Evolutionary conservation across 1,140 invertebrate genomes (phyloP).

Genomic region (Solenopsis fugax): DNA sequence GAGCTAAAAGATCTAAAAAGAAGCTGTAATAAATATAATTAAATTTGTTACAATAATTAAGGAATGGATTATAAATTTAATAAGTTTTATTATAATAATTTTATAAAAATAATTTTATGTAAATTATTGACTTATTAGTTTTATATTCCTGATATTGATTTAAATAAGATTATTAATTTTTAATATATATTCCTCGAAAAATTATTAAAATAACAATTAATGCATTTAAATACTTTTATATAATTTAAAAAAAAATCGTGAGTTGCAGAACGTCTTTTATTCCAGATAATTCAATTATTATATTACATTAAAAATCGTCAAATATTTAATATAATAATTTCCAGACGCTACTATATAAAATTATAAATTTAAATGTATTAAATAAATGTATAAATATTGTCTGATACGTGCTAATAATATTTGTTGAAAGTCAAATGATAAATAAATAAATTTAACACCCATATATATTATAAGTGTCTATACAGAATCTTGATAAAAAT

Average conservation of each 20-base stretch:
- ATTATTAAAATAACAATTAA: background rate
- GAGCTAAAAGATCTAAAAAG: background rate
- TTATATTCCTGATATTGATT: background rate
- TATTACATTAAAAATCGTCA: background rate
- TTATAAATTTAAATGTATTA: background rate
- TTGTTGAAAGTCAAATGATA: background rate
- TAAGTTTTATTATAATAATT: background rate
- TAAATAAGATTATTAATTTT: background rate
- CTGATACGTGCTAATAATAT: background rate
- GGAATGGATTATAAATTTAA: background rate
- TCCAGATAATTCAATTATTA: background rate
- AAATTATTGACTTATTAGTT: background rate
- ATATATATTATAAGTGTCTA: background rate
- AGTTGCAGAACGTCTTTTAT: background rate
- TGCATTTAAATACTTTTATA: too few relatives aligned
- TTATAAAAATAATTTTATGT: constrained; percentile 3
- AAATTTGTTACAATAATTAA: background rate
- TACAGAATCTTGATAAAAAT: background rate
- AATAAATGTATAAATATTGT: background rate
- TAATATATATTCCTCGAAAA: background rate
- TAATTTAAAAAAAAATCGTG: too few relatives aligned
- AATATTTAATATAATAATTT: background rate
- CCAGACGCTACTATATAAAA: background rate
- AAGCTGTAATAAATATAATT: background rate
- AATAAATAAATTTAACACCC: background rate